phyloP scores from a whole-genome alignment of 2,113 vertebrate species.

The Cottus gobio region DNA sequence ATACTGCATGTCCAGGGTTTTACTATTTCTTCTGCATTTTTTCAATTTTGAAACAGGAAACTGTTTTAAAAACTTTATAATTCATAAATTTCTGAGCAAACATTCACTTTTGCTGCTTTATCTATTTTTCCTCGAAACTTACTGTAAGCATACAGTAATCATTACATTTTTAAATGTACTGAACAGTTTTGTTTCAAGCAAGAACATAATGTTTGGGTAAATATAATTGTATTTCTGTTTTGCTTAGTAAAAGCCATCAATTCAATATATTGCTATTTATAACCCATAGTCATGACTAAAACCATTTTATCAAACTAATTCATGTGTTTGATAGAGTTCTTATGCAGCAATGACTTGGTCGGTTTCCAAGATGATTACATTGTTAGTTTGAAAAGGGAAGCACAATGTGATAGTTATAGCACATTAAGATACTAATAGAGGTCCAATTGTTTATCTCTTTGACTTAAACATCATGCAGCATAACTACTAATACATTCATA shows the following conservation, averaged over 20 bases:
- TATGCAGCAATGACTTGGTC: not conserved
- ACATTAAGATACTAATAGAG: not conserved
- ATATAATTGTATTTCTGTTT: not conserved
- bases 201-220: not conserved
- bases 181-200: not conserved
- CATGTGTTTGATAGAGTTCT: not conserved
- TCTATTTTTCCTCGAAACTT: not conserved
- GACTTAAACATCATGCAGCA: conserved; percentile 29
- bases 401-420: conserved; percentile 9
- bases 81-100: conserved; percentile 6
- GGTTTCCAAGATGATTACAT: not conserved
- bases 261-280: not conserved
- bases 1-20: not conserved
- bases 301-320: not conserved
- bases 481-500: conserved; percentile 51
- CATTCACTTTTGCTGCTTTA: not conserved
- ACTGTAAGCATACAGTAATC: conserved; percentile 1
- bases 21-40: conserved; percentile 1
- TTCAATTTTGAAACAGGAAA: not conserved
- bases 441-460: conserved; percentile 12
- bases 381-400: conserved; percentile 8
- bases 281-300: not conserved
- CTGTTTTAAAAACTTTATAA: not conserved
- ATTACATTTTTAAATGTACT: not conserved
- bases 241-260: not conserved